Evolutionary conservation across 1,140 invertebrate species (phyloP), one percentile per base, ranked within the genome.

Genomic region (Campoletis sonorensis): DNA sequence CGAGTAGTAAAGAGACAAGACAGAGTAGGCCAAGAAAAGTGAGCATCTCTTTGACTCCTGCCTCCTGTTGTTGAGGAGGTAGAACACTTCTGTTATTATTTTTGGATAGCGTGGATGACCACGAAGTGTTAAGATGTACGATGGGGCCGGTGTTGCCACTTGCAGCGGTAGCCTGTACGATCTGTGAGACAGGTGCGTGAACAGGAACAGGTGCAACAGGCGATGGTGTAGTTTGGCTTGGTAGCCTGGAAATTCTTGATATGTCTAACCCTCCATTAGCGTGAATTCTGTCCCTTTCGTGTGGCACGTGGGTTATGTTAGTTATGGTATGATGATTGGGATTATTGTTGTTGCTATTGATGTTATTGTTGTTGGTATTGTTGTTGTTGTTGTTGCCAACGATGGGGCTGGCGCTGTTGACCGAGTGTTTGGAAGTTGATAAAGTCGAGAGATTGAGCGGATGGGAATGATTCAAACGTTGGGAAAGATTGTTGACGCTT

Each of bases 11-110:
- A 27, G 96, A 97, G 75, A 97, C 95, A 70, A 98, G 92, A 85
- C 97, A 97, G 73, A 98, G 90, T n/a, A 98, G 89, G 1, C 96
- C 97, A 49, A 98, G 91, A 33, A 96, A 97, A 4, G 96, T 96
- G n/a, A 98, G 90, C 87, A 96, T 96, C 90, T 97, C 96, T 85
- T 95, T 95, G 13, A 95, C 94, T 0, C 95, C 95, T 8, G 94
- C 92, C 78, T 92, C 91, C 79, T 92, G 93, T 13, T 78, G 70
- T 91, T 88, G 78, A 67, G 27, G 90, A 80, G 92, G 87, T 68
- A 87, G 80, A 89, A 89, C 87, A 13, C 18, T 67, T 51, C n/a
- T 37, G 33, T 45, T 81, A 37, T 79, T 79, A 64, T 79, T 82
- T 92, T 93, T 84, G 84, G 89, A 70, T 91, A 86, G 85, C 54